phyloP scores from a whole-genome alignment of 1,140 invertebrate species.

The Samia ricini region DNA sequence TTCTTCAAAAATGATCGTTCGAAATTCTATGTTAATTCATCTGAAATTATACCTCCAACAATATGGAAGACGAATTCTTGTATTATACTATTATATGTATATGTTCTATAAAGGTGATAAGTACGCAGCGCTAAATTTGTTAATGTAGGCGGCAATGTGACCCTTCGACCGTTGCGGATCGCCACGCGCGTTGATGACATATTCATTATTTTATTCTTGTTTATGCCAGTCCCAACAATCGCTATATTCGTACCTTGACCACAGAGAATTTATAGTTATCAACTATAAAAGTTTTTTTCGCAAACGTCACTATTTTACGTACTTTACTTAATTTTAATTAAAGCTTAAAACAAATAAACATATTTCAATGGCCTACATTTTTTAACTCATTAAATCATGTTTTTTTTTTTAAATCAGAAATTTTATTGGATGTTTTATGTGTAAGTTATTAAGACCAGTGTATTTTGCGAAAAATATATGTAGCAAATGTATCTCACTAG shows the following conservation, averaged over 20 bases:
- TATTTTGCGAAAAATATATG: too few relatives aligned
- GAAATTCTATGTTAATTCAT: neutral
- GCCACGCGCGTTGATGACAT: neutral
- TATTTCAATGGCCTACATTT: too few relatives aligned
- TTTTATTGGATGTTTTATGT: too few relatives aligned
- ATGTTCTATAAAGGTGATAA: neutral
- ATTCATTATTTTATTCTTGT: constrained; percentile 5
- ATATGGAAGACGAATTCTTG: neutral
- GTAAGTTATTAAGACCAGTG: too few relatives aligned
- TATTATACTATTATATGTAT: neutral
- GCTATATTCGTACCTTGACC: too few relatives aligned
- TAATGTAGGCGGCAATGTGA: constrained; percentile 6
- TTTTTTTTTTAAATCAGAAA: too few relatives aligned
- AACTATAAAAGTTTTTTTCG: too few relatives aligned
- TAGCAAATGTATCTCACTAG: constrained; percentile 5
- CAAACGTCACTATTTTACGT: too few relatives aligned
- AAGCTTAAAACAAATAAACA: too few relatives aligned
- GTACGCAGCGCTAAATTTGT: neutral
- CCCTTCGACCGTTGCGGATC: constrained; percentile 13
- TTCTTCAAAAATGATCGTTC: constrained; percentile 10
- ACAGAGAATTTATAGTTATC: neutral
- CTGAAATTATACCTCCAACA: neutral
- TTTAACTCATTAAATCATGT: too few relatives aligned
- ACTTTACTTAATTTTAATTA: too few relatives aligned
- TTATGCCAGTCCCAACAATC: neutral